Evolutionary conservation across 1,140 invertebrate genomes (phyloP), one percentile per base, ranked within the genome.

Genomic region (Drosophila orosa): DNA sequence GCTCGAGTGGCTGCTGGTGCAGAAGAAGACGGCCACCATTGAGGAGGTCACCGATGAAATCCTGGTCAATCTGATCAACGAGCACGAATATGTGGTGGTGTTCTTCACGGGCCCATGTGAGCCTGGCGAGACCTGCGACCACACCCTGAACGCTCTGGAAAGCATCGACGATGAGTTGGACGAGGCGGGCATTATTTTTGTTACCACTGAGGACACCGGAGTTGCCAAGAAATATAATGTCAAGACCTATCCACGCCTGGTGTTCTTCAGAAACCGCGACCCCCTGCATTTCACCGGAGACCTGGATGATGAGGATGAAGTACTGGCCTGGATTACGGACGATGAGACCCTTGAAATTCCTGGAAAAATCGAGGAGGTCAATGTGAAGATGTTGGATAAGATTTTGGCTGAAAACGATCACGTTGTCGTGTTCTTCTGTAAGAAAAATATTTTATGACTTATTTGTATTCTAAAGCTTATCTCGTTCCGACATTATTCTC

Each of bases 21-120:
- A 98, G 90, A 98, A 98, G 92, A 96, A 95, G 86, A 95, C 96
- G 1, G 97, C 97, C 37, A 98, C 97, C 1, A 98, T 98, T 74
- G 97, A 98, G 93, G 97, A 98, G 93, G 97, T 98, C 19, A 98
- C 97, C 1, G 97, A 98, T 91, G 97, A 98, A 93, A 98, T 98
- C 86, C 92, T 98, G 17, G 94, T 95, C 72, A 96, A 96, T 89
- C 93, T 98, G 8, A 97, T 98, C 77, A 95, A 96, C 74, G 96
- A 97, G 82, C 96, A 98, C 87, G 97, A 98, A 94, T 98, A 98
- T 92, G 97, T 98, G 15, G 97, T 97, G 22, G 97, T 98, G 22
- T 98, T 97, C 90, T 98, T 98, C 92, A 98, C 97, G 92, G 97
- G 97, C 29, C 95, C 95, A 50, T 98, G 97, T 86, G 96, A 97